Evolutionary conservation across 1,140 invertebrate genomes (phyloP).

Genomic region (Oryzaephilus surinamensis): DNA sequence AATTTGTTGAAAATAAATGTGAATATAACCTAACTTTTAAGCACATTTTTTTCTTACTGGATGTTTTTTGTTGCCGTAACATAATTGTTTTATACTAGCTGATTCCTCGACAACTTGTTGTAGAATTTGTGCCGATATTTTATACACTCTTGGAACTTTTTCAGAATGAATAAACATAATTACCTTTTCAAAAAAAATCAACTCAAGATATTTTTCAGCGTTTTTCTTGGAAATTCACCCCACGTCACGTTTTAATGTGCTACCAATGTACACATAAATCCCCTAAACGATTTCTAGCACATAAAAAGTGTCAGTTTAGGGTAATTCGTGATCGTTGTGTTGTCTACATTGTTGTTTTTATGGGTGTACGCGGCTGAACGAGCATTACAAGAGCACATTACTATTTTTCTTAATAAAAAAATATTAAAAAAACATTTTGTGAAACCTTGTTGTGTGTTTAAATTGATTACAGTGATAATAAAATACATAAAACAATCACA

Average conservation of each 20-base stretch:
- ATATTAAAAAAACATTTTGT: background rate
- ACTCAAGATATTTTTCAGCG: background rate
- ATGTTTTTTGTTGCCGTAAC: constrained; percentile 58
- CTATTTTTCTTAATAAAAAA: constrained; percentile 5
- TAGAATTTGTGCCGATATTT: constrained; percentile 56
- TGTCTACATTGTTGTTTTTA: constrained; percentile 14
- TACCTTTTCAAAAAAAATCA: constrained; percentile 10
- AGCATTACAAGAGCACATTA: constrained; percentile 12
- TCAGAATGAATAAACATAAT: constrained; percentile 55
- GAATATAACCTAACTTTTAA: constrained; percentile 11
- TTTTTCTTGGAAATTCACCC: constrained; percentile 12
- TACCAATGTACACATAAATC: constrained; percentile 1
- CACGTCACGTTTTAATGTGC: constrained; percentile 12
- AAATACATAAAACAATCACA: background rate
- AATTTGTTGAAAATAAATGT: constrained; percentile 1
- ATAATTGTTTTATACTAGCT: constrained; percentile 58
- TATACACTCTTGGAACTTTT: constrained; percentile 67
- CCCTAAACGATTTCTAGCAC: background rate
- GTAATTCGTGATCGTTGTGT: background rate
- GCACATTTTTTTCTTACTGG: constrained; percentile 23
- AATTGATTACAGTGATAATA: background rate
- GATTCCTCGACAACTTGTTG: constrained; percentile 52
- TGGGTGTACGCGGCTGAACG: constrained; percentile 16
- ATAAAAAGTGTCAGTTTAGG: background rate
- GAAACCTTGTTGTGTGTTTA: background rate